phyloP scores from a whole-genome alignment of 2,113 vertebrate species.

The Chascanopsetta lugubris region DNA sequence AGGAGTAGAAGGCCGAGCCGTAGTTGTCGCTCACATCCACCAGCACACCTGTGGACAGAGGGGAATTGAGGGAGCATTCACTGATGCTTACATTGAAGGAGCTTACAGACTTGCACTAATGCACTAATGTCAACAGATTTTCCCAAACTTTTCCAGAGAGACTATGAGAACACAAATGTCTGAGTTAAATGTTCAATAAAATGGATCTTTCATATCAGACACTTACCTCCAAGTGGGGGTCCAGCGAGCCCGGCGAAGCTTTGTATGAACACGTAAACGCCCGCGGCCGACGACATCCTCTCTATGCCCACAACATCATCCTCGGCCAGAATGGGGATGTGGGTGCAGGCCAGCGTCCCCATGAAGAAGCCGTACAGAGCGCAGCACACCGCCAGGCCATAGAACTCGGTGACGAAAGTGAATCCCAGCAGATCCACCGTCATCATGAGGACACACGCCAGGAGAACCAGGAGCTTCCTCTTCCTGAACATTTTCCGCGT shows the following conservation, averaged over 20 bases:
- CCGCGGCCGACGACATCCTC: slow-evolving; percentile 92
- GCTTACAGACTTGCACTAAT: not conserved
- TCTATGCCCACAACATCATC: slow-evolving; percentile 92
- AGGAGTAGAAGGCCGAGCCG: slow-evolving; percentile 94
- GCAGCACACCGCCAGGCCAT: slow-evolving; percentile 89
- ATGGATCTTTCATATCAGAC: not conserved
- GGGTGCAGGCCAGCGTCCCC: slow-evolving; percentile 88
- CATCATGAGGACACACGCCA: slow-evolving; percentile 84
- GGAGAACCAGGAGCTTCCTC: slow-evolving; percentile 89
- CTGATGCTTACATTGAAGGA: slow-evolving; percentile 9
- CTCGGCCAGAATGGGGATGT: slow-evolving; percentile 95
- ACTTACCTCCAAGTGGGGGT: slow-evolving; percentile 93
- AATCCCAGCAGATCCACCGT: slow-evolving; percentile 87
- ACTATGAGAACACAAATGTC: too few relatives aligned
- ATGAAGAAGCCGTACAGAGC: slow-evolving; percentile 89
- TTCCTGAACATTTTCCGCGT: slow-evolving; percentile 82
- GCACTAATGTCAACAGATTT: too few relatives aligned
- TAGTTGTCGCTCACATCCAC: slow-evolving; percentile 92
- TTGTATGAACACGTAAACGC: slow-evolving; percentile 95
- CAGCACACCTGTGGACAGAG: slow-evolving; percentile 83
- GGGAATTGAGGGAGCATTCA: not conserved
- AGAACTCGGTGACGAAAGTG: slow-evolving; percentile 87
- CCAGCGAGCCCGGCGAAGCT: slow-evolving; percentile 94
- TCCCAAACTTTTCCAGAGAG: too few relatives aligned
- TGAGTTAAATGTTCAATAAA: not conserved